phyloP scores from a whole-genome alignment of 2,888 invertebrate species.

The Stenodema calcarata region DNA sequence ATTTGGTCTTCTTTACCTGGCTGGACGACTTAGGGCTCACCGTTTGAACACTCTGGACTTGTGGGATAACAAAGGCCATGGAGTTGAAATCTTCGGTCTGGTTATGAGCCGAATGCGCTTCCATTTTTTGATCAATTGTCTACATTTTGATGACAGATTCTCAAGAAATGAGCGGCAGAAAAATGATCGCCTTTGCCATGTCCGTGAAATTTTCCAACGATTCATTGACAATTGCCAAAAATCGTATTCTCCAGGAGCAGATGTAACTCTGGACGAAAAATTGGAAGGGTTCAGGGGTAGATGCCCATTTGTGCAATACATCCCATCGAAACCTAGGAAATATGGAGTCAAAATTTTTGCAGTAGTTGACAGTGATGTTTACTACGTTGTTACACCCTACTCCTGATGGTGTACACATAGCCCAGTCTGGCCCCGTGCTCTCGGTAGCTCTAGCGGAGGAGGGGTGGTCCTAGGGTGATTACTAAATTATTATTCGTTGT shows the following conservation, averaged over 20 bases:
- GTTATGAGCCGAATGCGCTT: conserved; percentile 1
- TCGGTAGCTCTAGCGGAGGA: too few relatives aligned
- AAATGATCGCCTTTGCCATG: background rate
- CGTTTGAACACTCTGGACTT: conserved; percentile 1
- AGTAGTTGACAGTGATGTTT: conserved; percentile 23
- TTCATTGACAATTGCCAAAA: background rate
- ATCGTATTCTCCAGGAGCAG: background rate
- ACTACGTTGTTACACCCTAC: too few relatives aligned
- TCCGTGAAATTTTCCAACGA: background rate
- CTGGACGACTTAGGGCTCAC: background rate
- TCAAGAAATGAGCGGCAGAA: background rate
- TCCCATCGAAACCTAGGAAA: conserved; percentile 7
- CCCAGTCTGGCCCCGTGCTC: too few relatives aligned
- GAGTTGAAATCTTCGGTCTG: background rate
- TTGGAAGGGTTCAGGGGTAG: conserved; percentile 9
- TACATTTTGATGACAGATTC: background rate
- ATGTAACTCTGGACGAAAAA: conserved; percentile 8
- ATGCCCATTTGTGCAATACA: background rate
- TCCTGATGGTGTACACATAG: too few relatives aligned
- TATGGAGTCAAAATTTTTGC: conserved; percentile 21
- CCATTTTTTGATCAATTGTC: background rate
- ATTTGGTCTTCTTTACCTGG: background rate
- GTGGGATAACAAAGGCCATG: background rate
- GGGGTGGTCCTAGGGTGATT: too few relatives aligned
- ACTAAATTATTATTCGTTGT: too few relatives aligned